A percentile compares a stretch with the other conserved stretches of the same genome.
Conservation (phyloP, 2,888 invertebrate species). For the Zygaena filipendulae region DNA sequence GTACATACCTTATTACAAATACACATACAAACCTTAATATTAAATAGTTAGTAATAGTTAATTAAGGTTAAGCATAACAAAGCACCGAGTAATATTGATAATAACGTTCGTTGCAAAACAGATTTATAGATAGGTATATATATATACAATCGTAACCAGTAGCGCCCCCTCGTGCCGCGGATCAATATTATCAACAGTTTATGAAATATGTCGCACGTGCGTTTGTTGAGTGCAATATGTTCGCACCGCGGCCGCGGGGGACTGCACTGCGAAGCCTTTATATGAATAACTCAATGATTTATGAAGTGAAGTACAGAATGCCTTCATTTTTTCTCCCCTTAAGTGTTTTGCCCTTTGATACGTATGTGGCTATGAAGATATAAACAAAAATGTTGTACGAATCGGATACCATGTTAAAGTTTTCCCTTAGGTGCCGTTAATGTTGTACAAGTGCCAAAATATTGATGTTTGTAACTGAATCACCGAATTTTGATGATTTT, state of each 20-base stretch:
- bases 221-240: conserved; percentile 61
- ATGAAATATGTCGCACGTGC: conserved; percentile 64
- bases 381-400: too few relatives aligned
- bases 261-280: conserved; percentile 49
- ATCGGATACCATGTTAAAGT: too few relatives aligned
- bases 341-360: conserved; percentile 24
- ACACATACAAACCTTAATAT: too few relatives aligned
- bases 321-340: conserved; percentile 23
- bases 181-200: conserved; percentile 52
- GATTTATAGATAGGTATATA: too few relatives aligned
- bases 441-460: conserved; percentile 2
- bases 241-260: conserved; percentile 25
- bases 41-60: too few relatives aligned
- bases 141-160: too few relatives aligned
- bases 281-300: conserved; percentile 66
- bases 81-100: too few relatives aligned
- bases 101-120: too few relatives aligned
- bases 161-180: conserved; percentile 35
- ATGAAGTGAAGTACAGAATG: conserved; percentile 38
- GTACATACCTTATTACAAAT: too few relatives aligned
- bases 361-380: conserved; percentile 15
- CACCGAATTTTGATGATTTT: too few relatives aligned
- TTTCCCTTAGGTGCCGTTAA: too few relatives aligned
- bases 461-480: conserved; percentile 5
- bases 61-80: too few relatives aligned